Base-by-base conservation (phyloP, 2,888 invertebrate species). In the Myopa testacea region DNA sequence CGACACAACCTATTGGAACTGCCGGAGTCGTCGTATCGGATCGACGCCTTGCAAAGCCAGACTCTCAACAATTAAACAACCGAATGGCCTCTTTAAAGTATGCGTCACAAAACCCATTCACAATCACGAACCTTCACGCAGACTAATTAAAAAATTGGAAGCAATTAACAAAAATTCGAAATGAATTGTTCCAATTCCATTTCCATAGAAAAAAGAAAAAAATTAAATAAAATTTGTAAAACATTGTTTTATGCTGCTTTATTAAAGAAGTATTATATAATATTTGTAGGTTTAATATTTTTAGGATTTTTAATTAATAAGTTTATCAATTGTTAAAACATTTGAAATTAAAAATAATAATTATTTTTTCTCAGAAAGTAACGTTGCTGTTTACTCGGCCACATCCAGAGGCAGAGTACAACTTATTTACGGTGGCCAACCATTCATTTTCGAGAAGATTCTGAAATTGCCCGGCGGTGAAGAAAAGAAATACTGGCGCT, bases 381-480 rank as follows among this genome's bases (percentile, higher is more conserved):
- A 86, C 78, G 80, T 84, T 50, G 90, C 90, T n/a, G 84, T 88
- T 6, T 90, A 89, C 78, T 84, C 89, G 75, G 87, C 88, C n/a
- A 90, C 90, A 19, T 89, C 89, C 4, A 83, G 90, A 4, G 89
- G 89, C 19, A 85, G 88, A n/a, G 87, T 89, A 78, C 89, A 90
- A 82, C 84, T 90, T n/a, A 87, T 90, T 40, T 89, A 88, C 79
- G 87, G 89, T 14, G 89, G 89, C 0, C 90, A 90, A 81, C 90
- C 90, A 0, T 90, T 89, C 77, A 89, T 90, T 76, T 90, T 88
- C 78, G 90, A 90, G 80, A 90, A 89, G 82, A 87, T 85, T 7
- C 79, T 89, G 10, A 88, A 87, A 80, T 80, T 88, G 14, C 82
- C 87, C 3, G 84, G 85, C 6, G 88, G 88, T 1, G 86, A 88